These are phyloP conservation scores for Sceloporus tristichus DNA, from an alignment of 2,113 vertebrate species.

Conservation along the genomic window DNA sequence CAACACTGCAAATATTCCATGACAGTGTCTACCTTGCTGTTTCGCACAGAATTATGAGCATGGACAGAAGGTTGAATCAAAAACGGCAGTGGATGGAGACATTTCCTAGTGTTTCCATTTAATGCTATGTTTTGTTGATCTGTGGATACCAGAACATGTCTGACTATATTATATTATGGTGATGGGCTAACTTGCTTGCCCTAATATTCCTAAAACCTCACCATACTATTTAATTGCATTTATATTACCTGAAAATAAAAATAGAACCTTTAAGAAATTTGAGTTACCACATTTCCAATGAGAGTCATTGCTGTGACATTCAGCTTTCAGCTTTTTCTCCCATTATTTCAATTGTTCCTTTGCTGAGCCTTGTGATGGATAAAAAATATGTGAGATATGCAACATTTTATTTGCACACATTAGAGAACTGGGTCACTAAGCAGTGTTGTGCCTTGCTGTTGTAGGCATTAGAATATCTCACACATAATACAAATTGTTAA, in stretches of 20 bases:
- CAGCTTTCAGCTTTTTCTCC: background rate
- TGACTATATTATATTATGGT: background rate
- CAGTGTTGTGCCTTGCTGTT: background rate
- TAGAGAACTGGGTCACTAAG: background rate
- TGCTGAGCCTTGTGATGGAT: background rate
- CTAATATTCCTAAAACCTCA: background rate
- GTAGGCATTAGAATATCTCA: background rate
- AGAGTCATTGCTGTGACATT: background rate
- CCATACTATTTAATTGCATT: background rate
- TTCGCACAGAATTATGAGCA: background rate
- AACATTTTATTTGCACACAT: background rate
- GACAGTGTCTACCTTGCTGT: too few species aligned
- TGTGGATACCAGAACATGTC: background rate
- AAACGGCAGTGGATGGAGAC: background rate
- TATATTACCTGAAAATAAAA: background rate
- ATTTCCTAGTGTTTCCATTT: background rate
- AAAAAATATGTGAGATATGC: background rate
- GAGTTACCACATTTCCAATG: background rate
- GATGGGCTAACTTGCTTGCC: background rate
- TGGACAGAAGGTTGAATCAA: background rate
- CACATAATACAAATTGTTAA: background rate
- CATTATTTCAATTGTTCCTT: background rate
- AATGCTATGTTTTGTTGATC: background rate
- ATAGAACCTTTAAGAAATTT: background rate
- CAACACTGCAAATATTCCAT: too few species aligned